A percentile compares a stretch with the other conserved stretches of the same genome.
phyloP scores from a whole-genome alignment of 2,888 invertebrate species.

The Spialia ferax region DNA sequence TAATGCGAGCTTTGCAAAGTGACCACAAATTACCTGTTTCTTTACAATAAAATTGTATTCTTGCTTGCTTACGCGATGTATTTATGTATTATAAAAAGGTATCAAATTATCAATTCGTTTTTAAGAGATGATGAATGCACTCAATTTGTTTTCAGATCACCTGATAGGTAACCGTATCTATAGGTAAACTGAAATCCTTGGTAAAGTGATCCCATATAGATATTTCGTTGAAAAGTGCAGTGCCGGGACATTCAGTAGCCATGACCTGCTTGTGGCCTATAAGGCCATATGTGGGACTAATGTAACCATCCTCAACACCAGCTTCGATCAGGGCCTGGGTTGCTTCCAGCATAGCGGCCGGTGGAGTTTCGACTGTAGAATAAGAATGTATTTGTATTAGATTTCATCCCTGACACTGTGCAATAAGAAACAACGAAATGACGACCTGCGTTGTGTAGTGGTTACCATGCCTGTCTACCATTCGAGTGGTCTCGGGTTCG shows the following conservation, averaged over 20 bases:
- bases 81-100: no score
- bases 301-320: slow-evolving; percentile 85
- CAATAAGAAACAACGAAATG: no score
- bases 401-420: neutral
- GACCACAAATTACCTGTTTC: no score
- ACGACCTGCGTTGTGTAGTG: no score
- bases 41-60: no score
- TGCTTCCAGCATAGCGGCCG: slow-evolving; percentile 83
- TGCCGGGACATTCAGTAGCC: slow-evolving; percentile 90
- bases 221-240: slow-evolving; percentile 86
- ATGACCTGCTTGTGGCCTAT: slow-evolving; percentile 86
- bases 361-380: slow-evolving; percentile 85
- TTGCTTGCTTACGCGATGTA: no score
- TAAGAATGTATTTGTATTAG: neutral
- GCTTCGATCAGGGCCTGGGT: slow-evolving; percentile 85
- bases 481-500: no score
- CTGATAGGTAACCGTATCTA: no score
- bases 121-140: no score
- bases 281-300: slow-evolving; percentile 86
- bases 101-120: no score
- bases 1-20: no score
- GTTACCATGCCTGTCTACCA: no score
- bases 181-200: slow-evolving; percentile 27
- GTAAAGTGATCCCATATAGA: slow-evolving; percentile 87
- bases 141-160: neutral